phyloP scores from a whole-genome alignment of 2,888 invertebrate species.

The Cryptops parisi region DNA sequence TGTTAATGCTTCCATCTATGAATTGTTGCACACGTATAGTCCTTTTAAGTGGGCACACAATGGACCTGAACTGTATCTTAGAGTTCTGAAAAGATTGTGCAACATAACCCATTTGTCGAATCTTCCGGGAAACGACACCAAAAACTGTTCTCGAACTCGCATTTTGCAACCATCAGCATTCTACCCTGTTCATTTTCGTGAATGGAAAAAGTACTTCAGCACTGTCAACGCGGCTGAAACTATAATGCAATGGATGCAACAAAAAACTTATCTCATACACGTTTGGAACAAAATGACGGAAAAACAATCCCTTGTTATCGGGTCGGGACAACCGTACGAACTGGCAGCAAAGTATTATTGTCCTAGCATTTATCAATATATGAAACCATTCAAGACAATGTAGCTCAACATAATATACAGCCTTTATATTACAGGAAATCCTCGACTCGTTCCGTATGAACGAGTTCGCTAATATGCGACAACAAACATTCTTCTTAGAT shows the following conservation, averaged over 20 bases:
- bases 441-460: too few relatives aligned
- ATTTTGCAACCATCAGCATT: conserved; percentile 48
- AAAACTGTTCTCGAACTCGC: conserved; percentile 45
- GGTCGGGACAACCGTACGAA: conserved; percentile 13
- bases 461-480: too few relatives aligned
- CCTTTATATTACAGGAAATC: too few relatives aligned
- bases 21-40: conserved; percentile 18
- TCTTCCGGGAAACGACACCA: conserved; percentile 37
- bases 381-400: too few relatives aligned
- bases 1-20: too few relatives aligned
- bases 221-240: conserved; percentile 10
- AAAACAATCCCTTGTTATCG: conserved; percentile 7
- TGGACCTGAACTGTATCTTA: conserved; percentile 19
- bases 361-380: conserved; percentile 10
- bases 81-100: conserved; percentile 18
- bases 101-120: conserved; percentile 11
- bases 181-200: conserved; percentile 40
- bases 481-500: too few relatives aligned
- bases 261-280: conserved; percentile 35
- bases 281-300: conserved; percentile 33
- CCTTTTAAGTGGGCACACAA: conserved; percentile 18
- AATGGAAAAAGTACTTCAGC: conserved; percentile 47
- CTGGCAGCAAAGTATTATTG: conserved; percentile 11
- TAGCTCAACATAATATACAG: too few relatives aligned
- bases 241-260: conserved; percentile 3